A percentile compares a stretch with the other conserved stretches of the same genome.
These are phyloP conservation scores for Spilarctia lutea DNA, from an alignment of 2,888 invertebrate species.

Conservation along the genomic window DNA sequence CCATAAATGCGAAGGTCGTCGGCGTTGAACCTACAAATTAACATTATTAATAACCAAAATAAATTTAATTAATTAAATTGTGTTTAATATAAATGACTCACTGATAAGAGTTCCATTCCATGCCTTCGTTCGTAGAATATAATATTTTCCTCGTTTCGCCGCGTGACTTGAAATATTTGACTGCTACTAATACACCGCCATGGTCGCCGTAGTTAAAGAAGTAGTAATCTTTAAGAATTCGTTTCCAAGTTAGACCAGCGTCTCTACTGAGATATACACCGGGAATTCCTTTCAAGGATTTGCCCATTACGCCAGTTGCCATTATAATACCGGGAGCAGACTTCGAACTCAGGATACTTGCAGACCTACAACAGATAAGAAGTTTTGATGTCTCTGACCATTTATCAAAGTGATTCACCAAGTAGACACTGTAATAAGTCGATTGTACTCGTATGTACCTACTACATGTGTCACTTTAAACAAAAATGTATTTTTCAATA, in stretches of 20 bases:
- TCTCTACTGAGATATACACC: slow-evolving; percentile 84
- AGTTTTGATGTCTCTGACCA: slow-evolving; percentile 18
- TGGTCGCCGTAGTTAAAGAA: slow-evolving; percentile 97
- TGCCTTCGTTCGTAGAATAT: slow-evolving; percentile 95
- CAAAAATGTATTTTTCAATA: not conserved
- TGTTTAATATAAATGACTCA: slow-evolving; percentile 61
- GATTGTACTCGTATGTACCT: not conserved
- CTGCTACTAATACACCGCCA: slow-evolving; percentile 95
- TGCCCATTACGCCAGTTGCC: slow-evolving; percentile 93
- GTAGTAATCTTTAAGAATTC: slow-evolving; percentile 92
- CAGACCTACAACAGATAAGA: slow-evolving; percentile 82
- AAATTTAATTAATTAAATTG: slow-evolving; percentile 36
- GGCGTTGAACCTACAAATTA: slow-evolving; percentile 87
- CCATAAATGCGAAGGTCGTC: slow-evolving; percentile 94
- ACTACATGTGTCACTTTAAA: not conserved
- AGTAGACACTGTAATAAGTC: slow-evolving; percentile 13
- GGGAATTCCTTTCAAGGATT: slow-evolving; percentile 92
- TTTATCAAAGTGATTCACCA: slow-evolving; percentile 16
- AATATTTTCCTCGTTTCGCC: slow-evolving; percentile 92
- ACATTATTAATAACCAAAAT: slow-evolving; percentile 32
- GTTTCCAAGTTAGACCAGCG: slow-evolving; percentile 88
- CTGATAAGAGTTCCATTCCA: slow-evolving; percentile 91
- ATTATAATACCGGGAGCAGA: slow-evolving; percentile 96
- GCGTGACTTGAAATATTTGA: slow-evolving; percentile 91
- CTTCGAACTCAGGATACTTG: slow-evolving; percentile 94